Conservation (phyloP, 2,113 vertebrate genomes). For the Amphilophus citrinellus region DNA sequence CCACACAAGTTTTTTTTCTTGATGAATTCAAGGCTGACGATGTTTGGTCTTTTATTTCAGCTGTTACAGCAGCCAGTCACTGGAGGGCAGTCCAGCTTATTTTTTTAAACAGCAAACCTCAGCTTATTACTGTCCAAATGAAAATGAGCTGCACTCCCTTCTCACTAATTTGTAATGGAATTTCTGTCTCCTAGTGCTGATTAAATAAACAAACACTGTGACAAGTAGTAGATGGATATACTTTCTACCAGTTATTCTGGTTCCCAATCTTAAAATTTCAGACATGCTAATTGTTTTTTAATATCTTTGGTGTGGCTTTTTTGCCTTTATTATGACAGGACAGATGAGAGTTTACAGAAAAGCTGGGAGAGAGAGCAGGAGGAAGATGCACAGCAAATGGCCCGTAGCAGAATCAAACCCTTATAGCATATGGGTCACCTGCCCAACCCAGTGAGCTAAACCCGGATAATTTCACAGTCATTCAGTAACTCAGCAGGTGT, state of each 20-base stretch:
- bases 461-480: background rate
- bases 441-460: background rate
- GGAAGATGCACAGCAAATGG: too few relatives aligned
- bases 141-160: background rate
- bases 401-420: too few relatives aligned
- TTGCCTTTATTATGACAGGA: too few relatives aligned
- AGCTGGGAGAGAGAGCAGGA: too few relatives aligned
- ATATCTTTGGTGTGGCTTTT: too few relatives aligned
- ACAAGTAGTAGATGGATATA: background rate
- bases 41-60: background rate
- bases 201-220: constrained; percentile 30
- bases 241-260: constrained; percentile 23
- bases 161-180: constrained; percentile 2
- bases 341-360: too few relatives aligned
- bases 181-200: background rate
- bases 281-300: background rate
- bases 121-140: background rate
- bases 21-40: background rate
- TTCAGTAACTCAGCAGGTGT: background rate
- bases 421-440: too few relatives aligned
- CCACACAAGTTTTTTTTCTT: background rate
- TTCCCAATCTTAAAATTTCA: constrained; percentile 1
- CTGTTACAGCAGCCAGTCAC: constrained; percentile 49
- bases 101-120: constrained; percentile 24
- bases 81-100: constrained; percentile 64